These are phyloP conservation scores for Nipponia nippon DNA, from an alignment of 2,113 vertebrate species.

Conservation along the genomic window DNA sequence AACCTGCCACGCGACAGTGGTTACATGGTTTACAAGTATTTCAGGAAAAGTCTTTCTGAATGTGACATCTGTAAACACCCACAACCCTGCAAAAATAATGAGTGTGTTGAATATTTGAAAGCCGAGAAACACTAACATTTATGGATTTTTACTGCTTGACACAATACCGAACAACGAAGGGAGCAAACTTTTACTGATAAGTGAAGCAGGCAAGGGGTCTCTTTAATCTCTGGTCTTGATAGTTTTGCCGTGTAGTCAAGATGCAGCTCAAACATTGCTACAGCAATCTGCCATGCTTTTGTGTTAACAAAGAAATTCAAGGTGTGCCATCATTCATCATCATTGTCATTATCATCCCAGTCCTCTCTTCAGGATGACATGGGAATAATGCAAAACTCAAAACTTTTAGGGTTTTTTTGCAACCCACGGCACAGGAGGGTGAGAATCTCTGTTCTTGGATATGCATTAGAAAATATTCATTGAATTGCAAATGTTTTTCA, in stretches of 20 bases:
- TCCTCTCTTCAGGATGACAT: not conserved
- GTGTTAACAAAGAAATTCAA: not conserved
- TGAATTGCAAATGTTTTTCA: not conserved
- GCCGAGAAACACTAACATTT: not conserved
- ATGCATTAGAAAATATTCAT: not conserved
- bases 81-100: not conserved
- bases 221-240: not conserved
- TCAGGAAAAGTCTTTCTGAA: not conserved
- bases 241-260: not conserved
- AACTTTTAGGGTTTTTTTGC: not conserved
- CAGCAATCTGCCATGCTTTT: not conserved
- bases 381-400: not conserved
- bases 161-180: not conserved
- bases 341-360: not conserved
- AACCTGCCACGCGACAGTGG: not conserved
- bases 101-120: not conserved
- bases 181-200: not conserved
- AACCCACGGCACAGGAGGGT: not conserved
- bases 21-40: not conserved
- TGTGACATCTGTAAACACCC: not conserved
- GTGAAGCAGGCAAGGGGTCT: not conserved
- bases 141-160: not conserved
- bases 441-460: not conserved
- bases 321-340: not conserved
- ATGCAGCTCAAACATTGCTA: not conserved